phyloP scores from a whole-genome alignment of 37 sponge, comb jelly and placozoan genomes.

The Ianthella basta region DNA sequence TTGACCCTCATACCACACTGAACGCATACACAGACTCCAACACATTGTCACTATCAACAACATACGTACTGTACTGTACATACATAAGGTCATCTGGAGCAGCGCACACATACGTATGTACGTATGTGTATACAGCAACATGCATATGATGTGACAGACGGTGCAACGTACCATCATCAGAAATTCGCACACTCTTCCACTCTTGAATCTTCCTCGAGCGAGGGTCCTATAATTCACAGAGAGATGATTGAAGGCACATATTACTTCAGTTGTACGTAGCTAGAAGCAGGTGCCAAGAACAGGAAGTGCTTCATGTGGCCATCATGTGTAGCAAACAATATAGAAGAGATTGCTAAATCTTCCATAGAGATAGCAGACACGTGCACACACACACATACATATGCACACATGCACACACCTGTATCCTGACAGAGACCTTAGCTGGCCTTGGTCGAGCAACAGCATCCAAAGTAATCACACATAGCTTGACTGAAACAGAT shows the following conservation, averaged over 20 bases:
- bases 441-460: slow-evolving; percentile 28
- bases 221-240: not conserved
- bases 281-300: too few species aligned
- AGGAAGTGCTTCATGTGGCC: too few species aligned
- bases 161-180: slow-evolving; percentile 3
- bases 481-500: slow-evolving; percentile 29
- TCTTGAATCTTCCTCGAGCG: not conserved
- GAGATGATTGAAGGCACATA: too few species aligned
- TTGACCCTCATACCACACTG: too few species aligned
- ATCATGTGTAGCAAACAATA: too few species aligned
- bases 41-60: too few species aligned
- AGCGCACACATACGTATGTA: too few species aligned
- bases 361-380: too few species aligned
- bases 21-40: too few species aligned
- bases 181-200: not conserved
- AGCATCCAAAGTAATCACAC: slow-evolving; percentile 47
- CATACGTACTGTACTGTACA: not conserved
- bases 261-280: too few species aligned
- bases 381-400: slow-evolving; percentile 7
- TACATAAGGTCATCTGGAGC: not conserved
- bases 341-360: too few species aligned
- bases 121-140: not conserved
- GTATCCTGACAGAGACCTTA: slow-evolving; percentile 19
- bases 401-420: slow-evolving; percentile 10
- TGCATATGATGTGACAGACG: too few species aligned